These are phyloP conservation scores for Mizuhopecten yessoensis DNA, from an alignment of 1,140 invertebrate species.

Conservation along the genomic window DNA sequence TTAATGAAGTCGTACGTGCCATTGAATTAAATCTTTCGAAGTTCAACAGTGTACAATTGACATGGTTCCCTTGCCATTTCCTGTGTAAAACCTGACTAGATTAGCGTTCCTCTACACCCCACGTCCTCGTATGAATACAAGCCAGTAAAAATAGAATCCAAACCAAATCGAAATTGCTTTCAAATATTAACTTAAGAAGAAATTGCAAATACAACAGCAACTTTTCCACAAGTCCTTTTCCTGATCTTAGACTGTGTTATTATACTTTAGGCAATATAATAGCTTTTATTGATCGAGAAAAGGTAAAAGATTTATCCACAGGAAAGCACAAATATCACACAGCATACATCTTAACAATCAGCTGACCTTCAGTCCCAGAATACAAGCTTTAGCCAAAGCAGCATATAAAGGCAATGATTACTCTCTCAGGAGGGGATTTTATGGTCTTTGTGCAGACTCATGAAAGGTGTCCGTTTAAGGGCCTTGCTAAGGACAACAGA, in stretches of 20 bases:
- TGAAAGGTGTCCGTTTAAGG: background rate
- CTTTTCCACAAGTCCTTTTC: background rate
- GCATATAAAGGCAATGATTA: background rate
- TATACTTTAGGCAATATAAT: no score
- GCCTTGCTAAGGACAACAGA: background rate
- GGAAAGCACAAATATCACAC: background rate
- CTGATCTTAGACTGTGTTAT: no score
- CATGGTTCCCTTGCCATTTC: background rate
- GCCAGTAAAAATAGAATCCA: background rate
- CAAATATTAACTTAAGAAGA: background rate
- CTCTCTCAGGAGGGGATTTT: background rate
- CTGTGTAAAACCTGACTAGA: background rate
- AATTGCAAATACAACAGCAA: background rate
- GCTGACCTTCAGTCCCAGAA: conserved; percentile 24
- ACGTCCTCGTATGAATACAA: background rate
- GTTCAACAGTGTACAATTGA: background rate
- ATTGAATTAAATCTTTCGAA: background rate
- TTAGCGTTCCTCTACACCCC: background rate
- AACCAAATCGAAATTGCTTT: background rate
- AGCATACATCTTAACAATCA: conserved; percentile 1
- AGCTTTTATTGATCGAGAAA: background rate
- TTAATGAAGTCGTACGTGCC: background rate
- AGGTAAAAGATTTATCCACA: background rate
- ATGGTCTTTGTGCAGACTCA: conserved; percentile 12
- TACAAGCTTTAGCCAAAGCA: background rate